Percentiles rank a stretch among this genome's conserved stretches.
These are phyloP conservation scores for Diplodus sargus DNA, from an alignment of 2,797 vertebrate species.

Conservation along the genomic window DNA sequence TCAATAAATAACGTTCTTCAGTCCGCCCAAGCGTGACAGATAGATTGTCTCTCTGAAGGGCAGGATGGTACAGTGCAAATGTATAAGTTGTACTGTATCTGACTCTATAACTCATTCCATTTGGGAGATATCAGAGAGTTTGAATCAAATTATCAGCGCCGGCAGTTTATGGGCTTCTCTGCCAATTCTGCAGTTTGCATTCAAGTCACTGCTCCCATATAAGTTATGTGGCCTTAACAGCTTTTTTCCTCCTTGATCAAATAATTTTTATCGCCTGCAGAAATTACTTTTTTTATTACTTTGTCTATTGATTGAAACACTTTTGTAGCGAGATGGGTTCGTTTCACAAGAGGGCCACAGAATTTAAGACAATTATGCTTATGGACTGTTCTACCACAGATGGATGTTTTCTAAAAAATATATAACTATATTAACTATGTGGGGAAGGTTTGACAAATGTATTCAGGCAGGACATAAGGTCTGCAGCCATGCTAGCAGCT, in stretches of 20 bases:
- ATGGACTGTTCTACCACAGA: neutral
- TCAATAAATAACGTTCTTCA: conserved; percentile 20
- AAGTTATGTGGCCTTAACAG: conserved; percentile 11
- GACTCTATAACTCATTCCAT: conserved; percentile 33
- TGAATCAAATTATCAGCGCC: conserved; percentile 27
- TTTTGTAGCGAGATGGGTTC: neutral
- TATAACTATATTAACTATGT: neutral
- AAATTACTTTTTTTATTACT: conserved; percentile 20
- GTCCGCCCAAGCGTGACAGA: conserved; percentile 28
- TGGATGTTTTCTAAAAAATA: neutral
- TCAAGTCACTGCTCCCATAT: neutral
- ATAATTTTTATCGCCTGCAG: conserved; percentile 24
- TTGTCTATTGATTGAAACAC: conserved; percentile 10
- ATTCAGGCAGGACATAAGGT: neutral
- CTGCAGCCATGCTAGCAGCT: neutral
- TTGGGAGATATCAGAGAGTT: conserved; percentile 32
- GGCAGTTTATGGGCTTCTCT: conserved; percentile 27
- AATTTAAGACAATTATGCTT: neutral
- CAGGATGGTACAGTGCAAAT: conserved; percentile 19
- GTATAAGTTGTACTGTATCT: conserved; percentile 6
- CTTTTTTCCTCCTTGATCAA: conserved; percentile 30
- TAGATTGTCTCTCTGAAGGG: conserved; percentile 35
- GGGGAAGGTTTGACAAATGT: neutral
- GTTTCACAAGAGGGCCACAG: conserved; percentile 8
- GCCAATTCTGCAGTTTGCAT: conserved; percentile 22